Evolutionary conservation across 92 coral and sea anemone genomes (phyloP), one percentile per base, ranked within the genome.

Genomic region (Actinostola sp.): DNA sequence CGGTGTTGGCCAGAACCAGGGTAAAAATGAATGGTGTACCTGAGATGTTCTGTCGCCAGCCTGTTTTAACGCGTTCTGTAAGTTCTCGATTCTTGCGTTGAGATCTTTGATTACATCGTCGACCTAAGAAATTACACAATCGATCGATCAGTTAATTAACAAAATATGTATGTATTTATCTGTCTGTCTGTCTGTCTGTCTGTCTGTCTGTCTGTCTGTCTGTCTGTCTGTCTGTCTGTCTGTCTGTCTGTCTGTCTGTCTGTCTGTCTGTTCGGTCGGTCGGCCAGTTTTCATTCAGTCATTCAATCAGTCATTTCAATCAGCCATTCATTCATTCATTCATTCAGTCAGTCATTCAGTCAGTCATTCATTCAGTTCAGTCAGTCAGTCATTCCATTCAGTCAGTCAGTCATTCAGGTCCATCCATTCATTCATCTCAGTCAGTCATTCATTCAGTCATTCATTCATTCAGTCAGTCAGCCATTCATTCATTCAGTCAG

Each of bases 71-170:
- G n/a, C n/a, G 49, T 78, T 86, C 45, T 86, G 93, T 20, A 90
- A 72, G 28, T 89, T 86, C 34, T 71, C 83, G n/a, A 89, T 92
- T 70, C 84, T 75, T 29, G 76, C 89, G 25, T 73, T 71, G 32
- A 89, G 78, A 20, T 71, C 89, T 55, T 86, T 82, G 0, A 89
- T 41, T 30, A 82, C 76, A 1, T 78, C 89, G 61, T 86, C 89
- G 11, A 75, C 82, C 96, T 89, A 48, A 32, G 64, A 26, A n/a
- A n/a, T n/a, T n/a, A n/a, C n/a, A n/a, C n/a, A n/a, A n/a, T n/a
- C n/a, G n/a, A n/a, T n/a, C n/a, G n/a, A n/a, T n/a, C n/a, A n/a
- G n/a, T n/a, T n/a, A n/a, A n/a, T n/a, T n/a, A n/a, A n/a, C n/a
- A n/a, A n/a, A n/a, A n/a, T n/a, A n/a, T n/a, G n/a, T n/a, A n/a